Evolutionary conservation across 2,888 invertebrate genomes (phyloP).

Genomic region (Idaea straminata): DNA sequence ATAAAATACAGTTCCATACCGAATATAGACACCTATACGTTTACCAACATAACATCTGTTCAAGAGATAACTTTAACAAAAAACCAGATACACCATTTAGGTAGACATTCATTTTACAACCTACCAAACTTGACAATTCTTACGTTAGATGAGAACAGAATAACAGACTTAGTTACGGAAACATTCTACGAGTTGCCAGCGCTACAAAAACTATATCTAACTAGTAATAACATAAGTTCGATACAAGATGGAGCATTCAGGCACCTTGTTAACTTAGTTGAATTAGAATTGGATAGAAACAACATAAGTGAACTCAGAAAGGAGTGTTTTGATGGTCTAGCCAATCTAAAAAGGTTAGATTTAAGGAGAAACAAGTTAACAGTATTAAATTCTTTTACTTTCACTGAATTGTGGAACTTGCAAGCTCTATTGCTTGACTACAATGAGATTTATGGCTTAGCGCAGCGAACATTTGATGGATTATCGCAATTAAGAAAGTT

Average conservation of each 20-base stretch:
- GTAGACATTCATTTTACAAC: constrained; percentile 86
- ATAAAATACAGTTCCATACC: constrained; percentile 87
- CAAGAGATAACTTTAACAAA: constrained; percentile 85
- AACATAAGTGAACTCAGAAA: constrained; percentile 87
- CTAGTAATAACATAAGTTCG: constrained; percentile 91
- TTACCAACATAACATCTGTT: constrained; percentile 86
- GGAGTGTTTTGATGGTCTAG: constrained; percentile 88
- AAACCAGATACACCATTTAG: constrained; percentile 84
- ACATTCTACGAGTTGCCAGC: constrained; percentile 88
- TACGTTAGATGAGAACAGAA: constrained; percentile 87
- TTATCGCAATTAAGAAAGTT: constrained; percentile 86
- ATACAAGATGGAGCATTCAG: constrained; percentile 92
- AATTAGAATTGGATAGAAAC: constrained; percentile 89
- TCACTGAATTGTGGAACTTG: constrained; percentile 88
- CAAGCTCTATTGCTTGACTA: constrained; percentile 85
- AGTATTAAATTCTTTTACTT: constrained; percentile 88
- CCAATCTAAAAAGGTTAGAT: constrained; percentile 85
- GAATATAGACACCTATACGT: constrained; percentile 85
- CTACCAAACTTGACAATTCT: constrained; percentile 85
- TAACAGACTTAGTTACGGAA: constrained; percentile 85
- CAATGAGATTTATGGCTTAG: constrained; percentile 85
- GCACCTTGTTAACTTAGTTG: constrained; percentile 85
- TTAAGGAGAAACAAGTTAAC: constrained; percentile 87
- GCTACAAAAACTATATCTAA: constrained; percentile 87
- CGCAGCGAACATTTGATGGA: constrained; percentile 88